These are phyloP conservation scores for Thecophora atra DNA, from an alignment of 2,888 invertebrate genomes.

Conservation along the genomic window DNA sequence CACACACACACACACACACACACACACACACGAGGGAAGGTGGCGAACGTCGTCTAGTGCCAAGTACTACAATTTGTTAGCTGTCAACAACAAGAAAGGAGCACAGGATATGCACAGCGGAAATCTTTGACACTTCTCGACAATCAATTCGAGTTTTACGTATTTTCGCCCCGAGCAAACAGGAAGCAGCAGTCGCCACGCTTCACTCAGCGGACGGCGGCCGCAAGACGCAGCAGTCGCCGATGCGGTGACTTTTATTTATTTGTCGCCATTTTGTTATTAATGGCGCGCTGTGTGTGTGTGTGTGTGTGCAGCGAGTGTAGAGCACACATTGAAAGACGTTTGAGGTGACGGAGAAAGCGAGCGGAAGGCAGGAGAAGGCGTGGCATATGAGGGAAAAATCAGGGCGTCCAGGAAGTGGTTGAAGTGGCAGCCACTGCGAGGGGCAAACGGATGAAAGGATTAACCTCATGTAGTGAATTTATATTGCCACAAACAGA, in stretches of 20 bases:
- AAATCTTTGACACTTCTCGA: constrained; percentile 53
- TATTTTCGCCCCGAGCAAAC: constrained; percentile 27
- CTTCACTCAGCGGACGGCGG: constrained; percentile 19
- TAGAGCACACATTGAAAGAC: neutral
- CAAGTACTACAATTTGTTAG: constrained; percentile 47
- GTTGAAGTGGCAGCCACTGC: too few relatives aligned
- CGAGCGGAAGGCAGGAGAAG: neutral
- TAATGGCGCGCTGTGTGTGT: constrained; percentile 33
- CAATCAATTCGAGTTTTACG: constrained; percentile 50
- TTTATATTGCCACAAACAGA: too few relatives aligned
- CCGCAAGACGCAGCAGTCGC: too few relatives aligned
- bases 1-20: too few relatives aligned
- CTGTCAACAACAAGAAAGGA: constrained; percentile 44
- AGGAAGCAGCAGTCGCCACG: constrained; percentile 7
- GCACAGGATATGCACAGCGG: constrained; percentile 47
- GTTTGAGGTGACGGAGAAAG: neutral
- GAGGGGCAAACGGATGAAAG: too few relatives aligned
- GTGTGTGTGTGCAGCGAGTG: constrained; percentile 1
- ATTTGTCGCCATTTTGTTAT: constrained; percentile 36
- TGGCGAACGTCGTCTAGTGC: constrained; percentile 34
- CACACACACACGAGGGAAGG: too few relatives aligned
- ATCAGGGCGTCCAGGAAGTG: too few relatives aligned
- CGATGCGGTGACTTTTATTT: constrained; percentile 36
- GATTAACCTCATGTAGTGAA: too few relatives aligned
- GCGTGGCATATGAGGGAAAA: neutral